Evolutionary conservation across 1,140 invertebrate genomes (phyloP).

Genomic region (Drosophila azteca): DNA sequence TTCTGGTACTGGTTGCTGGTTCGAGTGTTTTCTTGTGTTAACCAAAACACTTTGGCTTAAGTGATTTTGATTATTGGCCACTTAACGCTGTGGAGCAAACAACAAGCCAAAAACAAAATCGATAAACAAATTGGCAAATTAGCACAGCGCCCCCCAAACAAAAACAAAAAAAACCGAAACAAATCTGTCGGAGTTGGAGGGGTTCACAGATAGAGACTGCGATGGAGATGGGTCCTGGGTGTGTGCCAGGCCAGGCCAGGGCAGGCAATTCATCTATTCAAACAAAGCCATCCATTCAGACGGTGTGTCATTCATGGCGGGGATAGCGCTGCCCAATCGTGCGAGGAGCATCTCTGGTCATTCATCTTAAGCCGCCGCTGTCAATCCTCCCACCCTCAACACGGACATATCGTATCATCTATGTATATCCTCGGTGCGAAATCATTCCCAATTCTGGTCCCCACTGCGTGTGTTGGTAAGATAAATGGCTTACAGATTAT

Average conservation of each 20-base stretch:
- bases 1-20: slow-evolving; percentile 1
- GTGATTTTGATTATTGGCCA: slow-evolving; percentile 79
- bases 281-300: slow-evolving; percentile 78
- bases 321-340: slow-evolving; percentile 67
- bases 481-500: slow-evolving; percentile 79
- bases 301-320: slow-evolving; percentile 64
- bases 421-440: too few species aligned
- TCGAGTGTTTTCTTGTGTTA: slow-evolving; percentile 28
- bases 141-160: slow-evolving; percentile 52
- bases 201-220: neutral
- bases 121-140: slow-evolving; percentile 83
- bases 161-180: slow-evolving; percentile 27
- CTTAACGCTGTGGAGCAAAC: slow-evolving; percentile 59
- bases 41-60: slow-evolving; percentile 65
- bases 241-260: slow-evolving; percentile 64
- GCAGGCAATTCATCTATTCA: slow-evolving; percentile 78
- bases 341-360: slow-evolving; percentile 68
- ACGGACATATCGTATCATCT: too few species aligned
- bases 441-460: neutral
- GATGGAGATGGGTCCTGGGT: slow-evolving; percentile 25
- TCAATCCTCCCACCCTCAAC: slow-evolving; percentile 14
- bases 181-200: slow-evolving; percentile 46
- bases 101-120: slow-evolving; percentile 64
- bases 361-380: slow-evolving; percentile 67
- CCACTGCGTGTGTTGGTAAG: slow-evolving; percentile 48